Base-by-base conservation (phyloP, 2,797 vertebrate genomes). In the Harpagifer antarcticus region DNA sequence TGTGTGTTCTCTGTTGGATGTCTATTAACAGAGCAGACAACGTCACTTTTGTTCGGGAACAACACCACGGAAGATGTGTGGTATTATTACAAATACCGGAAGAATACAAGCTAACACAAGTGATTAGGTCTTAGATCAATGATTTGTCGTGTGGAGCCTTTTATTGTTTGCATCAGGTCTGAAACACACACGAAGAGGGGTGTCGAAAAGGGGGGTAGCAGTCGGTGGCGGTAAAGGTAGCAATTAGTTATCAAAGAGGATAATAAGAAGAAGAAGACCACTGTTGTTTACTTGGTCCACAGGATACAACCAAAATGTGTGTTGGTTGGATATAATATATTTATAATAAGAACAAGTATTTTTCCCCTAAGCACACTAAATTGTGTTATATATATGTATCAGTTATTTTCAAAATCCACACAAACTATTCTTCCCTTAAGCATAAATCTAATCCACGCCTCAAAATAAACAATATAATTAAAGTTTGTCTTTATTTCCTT, bases 1-100 rank as follows among this genome's bases (percentile, higher is more conserved):
- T 57, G 47, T 69, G 17, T 56, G 31, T 58, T 1, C 67, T 44
- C 12, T n/a, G 9, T 6, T 61, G 15, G 61, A 68, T 59, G 45
- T 59, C 59, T 55, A 58, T 74, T 20, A 63, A 53, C 9, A 56
- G 17, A 42, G 10, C 16, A 12, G 37, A 48, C 31, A 33, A 48
- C 15, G 15, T 19, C 1, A n/a, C 11, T 56, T 71, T 47, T 71
- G 8, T 9, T 55, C 27, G n/a, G 5, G 37, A 58, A 40, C 53
- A 58, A 66, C 15, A 63, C 17, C 37, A 69, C 3, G 33, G 13
- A 44, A 27, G 27, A 27, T 27, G 4, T 37, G 33, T 19, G 2
- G 47, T 43, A 57, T 27, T 27, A 27, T 27, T 27, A 44, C 1
- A 64, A 45, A 58, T 48, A 27, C 57, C 16, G 48, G 44, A 5